Percentiles rank a stretch among this genome's conserved stretches.
Evolutionary conservation across 2,113 vertebrate genomes (phyloP).

Genomic region (Aegotheles bennettii): DNA sequence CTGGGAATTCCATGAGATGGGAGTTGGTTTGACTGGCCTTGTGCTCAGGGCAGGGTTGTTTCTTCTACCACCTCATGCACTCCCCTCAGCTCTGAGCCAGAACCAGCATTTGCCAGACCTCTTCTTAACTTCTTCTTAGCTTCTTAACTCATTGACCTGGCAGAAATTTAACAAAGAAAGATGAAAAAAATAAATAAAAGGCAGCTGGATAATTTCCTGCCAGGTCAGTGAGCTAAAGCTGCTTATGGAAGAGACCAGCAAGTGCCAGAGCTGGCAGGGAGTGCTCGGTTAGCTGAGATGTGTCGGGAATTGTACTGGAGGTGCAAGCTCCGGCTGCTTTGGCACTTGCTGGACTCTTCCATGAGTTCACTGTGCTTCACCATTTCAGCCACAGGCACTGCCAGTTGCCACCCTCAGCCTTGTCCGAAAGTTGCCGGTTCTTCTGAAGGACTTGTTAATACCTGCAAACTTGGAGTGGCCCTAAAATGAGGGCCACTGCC

Average conservation of each 20-base stretch:
- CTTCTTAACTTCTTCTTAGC: no score
- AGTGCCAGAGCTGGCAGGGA: not conserved
- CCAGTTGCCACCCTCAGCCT: not conserved
- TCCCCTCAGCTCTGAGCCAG: not conserved
- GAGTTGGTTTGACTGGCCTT: not conserved
- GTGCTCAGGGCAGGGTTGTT: not conserved
- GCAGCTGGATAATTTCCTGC: not conserved
- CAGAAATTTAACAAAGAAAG: not conserved
- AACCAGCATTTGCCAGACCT: not conserved
- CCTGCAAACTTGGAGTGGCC: not conserved
- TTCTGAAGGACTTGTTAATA: not conserved
- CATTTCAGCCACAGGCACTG: rapidly evolving
- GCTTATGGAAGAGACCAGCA: not conserved
- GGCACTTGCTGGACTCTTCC: not conserved
- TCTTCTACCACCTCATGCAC: not conserved
- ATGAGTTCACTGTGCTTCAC: rapidly evolving
- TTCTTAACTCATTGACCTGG: not conserved
- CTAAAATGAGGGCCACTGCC: not conserved
- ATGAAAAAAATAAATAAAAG: not conserved
- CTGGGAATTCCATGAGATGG: rapidly evolving
- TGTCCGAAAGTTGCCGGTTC: not conserved
- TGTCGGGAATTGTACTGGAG: rapidly evolving
- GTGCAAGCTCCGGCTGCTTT: rapidly evolving
- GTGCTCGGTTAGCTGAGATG: not conserved
- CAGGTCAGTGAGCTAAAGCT: not conserved